Evolutionary conservation across 1,140 invertebrate genomes (phyloP).

Genomic region (Capitella teleta): DNA sequence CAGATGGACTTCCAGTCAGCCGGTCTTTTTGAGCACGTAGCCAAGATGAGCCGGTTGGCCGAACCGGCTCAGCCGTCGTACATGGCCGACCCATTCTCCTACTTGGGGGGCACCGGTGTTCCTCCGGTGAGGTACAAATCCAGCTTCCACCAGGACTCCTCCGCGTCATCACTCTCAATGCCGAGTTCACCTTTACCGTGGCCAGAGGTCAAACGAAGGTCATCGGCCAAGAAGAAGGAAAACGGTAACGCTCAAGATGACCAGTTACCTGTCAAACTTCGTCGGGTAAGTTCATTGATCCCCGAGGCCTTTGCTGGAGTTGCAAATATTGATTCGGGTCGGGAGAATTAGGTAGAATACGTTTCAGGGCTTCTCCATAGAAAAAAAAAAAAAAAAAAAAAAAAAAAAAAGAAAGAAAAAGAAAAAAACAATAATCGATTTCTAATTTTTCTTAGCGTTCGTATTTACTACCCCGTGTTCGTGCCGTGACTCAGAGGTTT

Average conservation of each 20-base stretch:
- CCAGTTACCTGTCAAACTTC: neutral
- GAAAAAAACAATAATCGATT: neutral
- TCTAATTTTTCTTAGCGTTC: neutral
- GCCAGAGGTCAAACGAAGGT: no score
- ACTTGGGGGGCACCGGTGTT: neutral
- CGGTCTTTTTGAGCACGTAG: slow-evolving; percentile 1
- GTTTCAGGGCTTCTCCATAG: neutral
- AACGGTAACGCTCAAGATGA: no score
- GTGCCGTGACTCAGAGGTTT: neutral
- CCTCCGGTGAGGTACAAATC: neutral
- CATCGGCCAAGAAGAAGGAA: no score
- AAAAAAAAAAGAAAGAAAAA: neutral
- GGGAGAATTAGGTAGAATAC: neutral
- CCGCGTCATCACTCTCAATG: neutral
- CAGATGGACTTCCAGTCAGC: neutral
- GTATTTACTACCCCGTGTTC: neutral
- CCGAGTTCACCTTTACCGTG: neutral
- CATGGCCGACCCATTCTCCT: neutral
- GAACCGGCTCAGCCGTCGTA: neutral
- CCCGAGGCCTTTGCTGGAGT: neutral
- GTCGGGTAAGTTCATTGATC: neutral
- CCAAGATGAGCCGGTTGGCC: neutral
- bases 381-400: neutral
- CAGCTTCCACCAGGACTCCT: neutral
- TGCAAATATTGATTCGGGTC: neutral